Base-by-base conservation (phyloP, 2,797 vertebrate species). In the Sebastes itinus region DNA sequence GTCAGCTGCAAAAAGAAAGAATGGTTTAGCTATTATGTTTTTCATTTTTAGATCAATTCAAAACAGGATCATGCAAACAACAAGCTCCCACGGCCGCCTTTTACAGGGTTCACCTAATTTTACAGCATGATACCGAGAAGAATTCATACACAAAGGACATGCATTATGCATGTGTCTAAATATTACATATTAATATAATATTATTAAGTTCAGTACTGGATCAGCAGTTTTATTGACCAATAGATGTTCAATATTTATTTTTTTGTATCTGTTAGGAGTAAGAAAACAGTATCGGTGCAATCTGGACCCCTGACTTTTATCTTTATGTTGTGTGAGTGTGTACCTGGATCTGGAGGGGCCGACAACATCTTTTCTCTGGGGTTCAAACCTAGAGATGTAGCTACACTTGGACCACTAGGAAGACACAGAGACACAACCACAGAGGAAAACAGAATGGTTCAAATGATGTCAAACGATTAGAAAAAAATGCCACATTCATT, bases 361-460 rank as follows among this genome's bases (percentile, higher is more conserved):
- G 92, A 81, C 87, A 9, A 22, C 88, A 85, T 0, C 96, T 79
- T 5, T 94, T 94, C 77, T 94, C 86, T 87, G 95, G 94, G 77
- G 84, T 93, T 88, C 97, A 90, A 54, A 95, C 94, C 3, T 96
- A 6, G 91, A 87, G 25, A 77, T 42, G 78, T 54, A 91, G 88
- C 81, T 90, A 13, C 71, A 62, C 81, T 90, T 92, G 72, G 91
- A 97, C 90, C 97, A 97, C 86, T 98, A 13, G 2, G 2, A 8
- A 71, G 23, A 86, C 18, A 61, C 42, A 77, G n/a, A 72, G 7
- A 59, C 16, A 79, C 42, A 80, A 52, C 1, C 28, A 74, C 5
- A 87, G 11, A 76, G 1, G 61, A 20, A 49, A 35, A 59, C 8
- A 65, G 5, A 54, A 46, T 0, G 20, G 9, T 73, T n/a, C 13